These are phyloP conservation scores for Antechinus stuartii DNA, from an alignment of 2,113 vertebrate genomes.

Conservation along the genomic window DNA sequence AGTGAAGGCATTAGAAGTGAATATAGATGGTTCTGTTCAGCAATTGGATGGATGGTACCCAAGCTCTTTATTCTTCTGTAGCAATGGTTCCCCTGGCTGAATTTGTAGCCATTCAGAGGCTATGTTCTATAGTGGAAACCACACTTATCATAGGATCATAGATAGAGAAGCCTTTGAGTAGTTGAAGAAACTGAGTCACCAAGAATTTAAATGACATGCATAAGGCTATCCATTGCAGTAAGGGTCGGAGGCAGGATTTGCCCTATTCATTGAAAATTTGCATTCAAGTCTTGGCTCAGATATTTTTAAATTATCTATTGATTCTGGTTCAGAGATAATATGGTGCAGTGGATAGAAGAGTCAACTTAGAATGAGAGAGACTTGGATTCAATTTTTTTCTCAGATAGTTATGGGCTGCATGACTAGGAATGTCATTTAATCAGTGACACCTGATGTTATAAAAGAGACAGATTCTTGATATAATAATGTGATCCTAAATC, in stretches of 20 bases:
- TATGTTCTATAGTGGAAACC: background rate
- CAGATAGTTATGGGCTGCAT: background rate
- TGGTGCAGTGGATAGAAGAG: background rate
- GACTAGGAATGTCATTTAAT: background rate
- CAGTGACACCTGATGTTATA: background rate
- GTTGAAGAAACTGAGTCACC: no score
- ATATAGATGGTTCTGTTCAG: background rate
- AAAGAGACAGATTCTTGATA: background rate
- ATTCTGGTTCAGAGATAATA: background rate
- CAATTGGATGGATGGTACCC: background rate
- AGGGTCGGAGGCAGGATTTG: no score
- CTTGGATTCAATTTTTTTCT: background rate
- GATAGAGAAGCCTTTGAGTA: no score
- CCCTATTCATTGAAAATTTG: background rate
- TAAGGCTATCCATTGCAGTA: no score
- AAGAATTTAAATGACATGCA: no score
- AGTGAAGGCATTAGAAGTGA: background rate
- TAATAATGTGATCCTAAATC: background rate
- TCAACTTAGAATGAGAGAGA: background rate
- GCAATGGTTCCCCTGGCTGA: background rate
- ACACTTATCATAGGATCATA: background rate
- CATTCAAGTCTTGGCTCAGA: background rate
- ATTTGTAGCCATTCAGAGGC: background rate
- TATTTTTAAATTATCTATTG: background rate
- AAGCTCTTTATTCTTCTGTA: background rate